phyloP scores from a whole-genome alignment of 2,113 vertebrate genomes.

The Tenrec ecaudatus region DNA sequence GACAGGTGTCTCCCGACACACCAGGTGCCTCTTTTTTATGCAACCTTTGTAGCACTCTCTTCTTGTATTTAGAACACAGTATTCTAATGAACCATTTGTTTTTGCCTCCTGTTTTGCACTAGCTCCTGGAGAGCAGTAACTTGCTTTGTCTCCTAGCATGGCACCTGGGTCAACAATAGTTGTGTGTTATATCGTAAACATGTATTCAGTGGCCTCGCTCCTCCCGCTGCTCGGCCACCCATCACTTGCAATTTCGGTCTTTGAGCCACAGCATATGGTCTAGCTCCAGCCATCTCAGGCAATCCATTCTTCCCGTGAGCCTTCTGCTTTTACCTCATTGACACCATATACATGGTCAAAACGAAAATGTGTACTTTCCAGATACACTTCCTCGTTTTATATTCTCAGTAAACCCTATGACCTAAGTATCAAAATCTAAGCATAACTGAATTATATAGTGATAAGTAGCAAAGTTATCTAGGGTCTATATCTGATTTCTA shows the following conservation, averaged over 20 bases:
- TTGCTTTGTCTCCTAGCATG: constrained; percentile 18
- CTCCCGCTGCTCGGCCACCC: neutral
- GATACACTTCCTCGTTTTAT: neutral
- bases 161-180: constrained; percentile 36
- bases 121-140: constrained; percentile 35
- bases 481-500: neutral
- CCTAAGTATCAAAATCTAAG: neutral
- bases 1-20: neutral
- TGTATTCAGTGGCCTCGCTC: neutral
- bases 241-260: neutral
- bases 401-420: neutral
- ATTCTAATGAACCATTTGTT: constrained; percentile 15
- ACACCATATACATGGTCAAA: neutral
- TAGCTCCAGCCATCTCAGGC: neutral
- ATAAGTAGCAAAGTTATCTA: neutral
- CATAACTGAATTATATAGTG: neutral
- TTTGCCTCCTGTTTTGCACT: too few relatives aligned
- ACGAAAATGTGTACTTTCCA: neutral
- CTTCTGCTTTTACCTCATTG: neutral
- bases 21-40: neutral
- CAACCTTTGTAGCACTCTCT: neutral
- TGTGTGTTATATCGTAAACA: constrained; percentile 30
- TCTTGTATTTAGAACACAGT: neutral
- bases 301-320: neutral
- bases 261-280: constrained; percentile 23